Conservation (phyloP, 2,888 invertebrate species). For the Synergus umbraculus region DNA sequence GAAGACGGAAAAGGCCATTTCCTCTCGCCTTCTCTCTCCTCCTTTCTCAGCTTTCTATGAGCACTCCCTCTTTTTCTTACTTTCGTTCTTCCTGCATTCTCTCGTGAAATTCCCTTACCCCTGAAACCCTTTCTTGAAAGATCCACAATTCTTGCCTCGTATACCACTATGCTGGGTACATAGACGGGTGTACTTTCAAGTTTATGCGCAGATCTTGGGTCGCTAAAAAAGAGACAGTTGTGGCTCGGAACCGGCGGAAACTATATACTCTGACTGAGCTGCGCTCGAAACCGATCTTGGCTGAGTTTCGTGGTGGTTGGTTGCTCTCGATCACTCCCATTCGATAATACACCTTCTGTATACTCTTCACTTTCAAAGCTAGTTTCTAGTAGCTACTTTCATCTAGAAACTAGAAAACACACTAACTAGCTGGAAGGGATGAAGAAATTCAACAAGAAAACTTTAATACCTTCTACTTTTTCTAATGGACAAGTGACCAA, state of each 20-base stretch:
- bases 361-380: conserved; percentile 30
- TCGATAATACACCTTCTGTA: neutral
- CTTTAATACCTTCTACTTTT: conserved; percentile 17
- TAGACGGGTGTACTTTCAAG: conserved; percentile 39
- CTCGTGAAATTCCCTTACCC: conserved; percentile 18
- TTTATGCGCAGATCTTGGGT: conserved; percentile 43
- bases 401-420: conserved; percentile 31
- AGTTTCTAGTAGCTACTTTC: neutral
- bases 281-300: conserved; percentile 6
- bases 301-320: conserved; percentile 26
- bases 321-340: conserved; percentile 5
- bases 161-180: conserved; percentile 35
- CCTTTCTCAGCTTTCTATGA: conserved; percentile 42
- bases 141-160: conserved; percentile 1
- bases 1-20: conserved; percentile 62
- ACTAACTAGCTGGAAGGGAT: neutral
- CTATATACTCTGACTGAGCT: conserved; percentile 1
- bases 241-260: conserved; percentile 20
- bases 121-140: neutral
- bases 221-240: neutral
- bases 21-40: conserved; percentile 51
- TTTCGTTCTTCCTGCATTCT: conserved; percentile 44
- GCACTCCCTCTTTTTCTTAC: conserved; percentile 45
- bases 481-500: conserved; percentile 3
- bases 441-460: conserved; percentile 24